These are phyloP conservation scores for Dipodomys merriami DNA, from an alignment of 2,113 vertebrate genomes.

Conservation along the genomic window DNA sequence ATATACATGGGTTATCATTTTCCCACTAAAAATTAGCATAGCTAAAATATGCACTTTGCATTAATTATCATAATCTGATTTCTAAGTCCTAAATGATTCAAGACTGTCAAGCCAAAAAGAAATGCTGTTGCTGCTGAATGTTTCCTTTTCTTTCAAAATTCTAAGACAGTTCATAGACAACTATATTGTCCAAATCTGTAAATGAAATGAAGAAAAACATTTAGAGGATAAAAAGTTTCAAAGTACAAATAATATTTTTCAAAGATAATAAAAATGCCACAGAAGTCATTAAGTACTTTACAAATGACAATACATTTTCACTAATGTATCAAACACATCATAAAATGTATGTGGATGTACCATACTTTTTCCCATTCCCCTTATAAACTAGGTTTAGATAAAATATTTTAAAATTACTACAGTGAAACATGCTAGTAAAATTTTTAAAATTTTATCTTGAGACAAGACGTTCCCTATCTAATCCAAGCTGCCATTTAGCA, in stretches of 20 bases:
- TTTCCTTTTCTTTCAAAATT: slow-evolving; percentile 68
- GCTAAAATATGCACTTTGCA: slow-evolving; percentile 54
- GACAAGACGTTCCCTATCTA: background rate
- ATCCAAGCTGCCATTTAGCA: background rate
- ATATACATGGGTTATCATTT: slow-evolving; percentile 25
- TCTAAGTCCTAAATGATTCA: slow-evolving; percentile 70
- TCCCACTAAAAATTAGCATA: slow-evolving; percentile 63
- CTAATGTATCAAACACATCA: slow-evolving; percentile 1
- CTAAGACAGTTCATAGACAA: slow-evolving; percentile 60
- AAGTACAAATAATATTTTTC: slow-evolving; percentile 53
- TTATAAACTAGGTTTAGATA: slow-evolving; percentile 59
- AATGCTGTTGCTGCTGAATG: slow-evolving; percentile 47
- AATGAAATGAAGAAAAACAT: slow-evolving; percentile 59
- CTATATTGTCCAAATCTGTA: slow-evolving; percentile 52
- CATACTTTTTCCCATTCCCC: background rate
- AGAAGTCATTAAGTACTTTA: slow-evolving; percentile 54
- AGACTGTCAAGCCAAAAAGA: slow-evolving; percentile 56
- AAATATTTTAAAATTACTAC: slow-evolving; percentile 55
- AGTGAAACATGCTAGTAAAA: slow-evolving; percentile 20
- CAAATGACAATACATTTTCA: slow-evolving; percentile 59
- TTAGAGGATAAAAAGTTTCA: background rate
- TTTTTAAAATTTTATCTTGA: background rate
- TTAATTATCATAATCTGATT: slow-evolving; percentile 68
- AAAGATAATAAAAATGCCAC: slow-evolving; percentile 49
- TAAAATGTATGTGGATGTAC: slow-evolving; percentile 1